Percentiles rank a stretch among this genome's conserved stretches.
These are phyloP conservation scores for Uromys caudimaculatus DNA, from an alignment of 2,797 vertebrate species.

Conservation along the genomic window DNA sequence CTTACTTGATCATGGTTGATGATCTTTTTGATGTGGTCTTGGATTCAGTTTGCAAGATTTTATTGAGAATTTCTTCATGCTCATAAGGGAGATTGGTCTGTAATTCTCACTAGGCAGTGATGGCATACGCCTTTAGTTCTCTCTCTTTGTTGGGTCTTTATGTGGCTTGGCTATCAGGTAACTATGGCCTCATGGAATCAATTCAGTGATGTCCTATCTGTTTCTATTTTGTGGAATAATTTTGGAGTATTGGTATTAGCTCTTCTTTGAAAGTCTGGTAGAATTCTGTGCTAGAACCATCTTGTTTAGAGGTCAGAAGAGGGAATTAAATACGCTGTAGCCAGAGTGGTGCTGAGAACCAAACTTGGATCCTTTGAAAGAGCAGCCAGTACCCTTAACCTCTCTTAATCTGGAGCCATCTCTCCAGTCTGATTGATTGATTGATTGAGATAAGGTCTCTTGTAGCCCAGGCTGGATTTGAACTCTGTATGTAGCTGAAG, in stretches of 20 bases:
- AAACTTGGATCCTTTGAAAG: not conserved
- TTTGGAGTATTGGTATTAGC: not conserved
- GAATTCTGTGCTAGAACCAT: not conserved
- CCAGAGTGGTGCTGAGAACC: not conserved
- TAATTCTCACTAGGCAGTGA: not conserved
- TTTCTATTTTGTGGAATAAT: not conserved
- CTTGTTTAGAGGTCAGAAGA: not conserved
- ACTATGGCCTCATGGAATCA: not conserved
- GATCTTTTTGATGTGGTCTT: not conserved
- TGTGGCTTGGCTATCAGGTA: not conserved
- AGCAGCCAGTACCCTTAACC: not conserved
- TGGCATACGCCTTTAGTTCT: not conserved
- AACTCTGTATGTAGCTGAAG: not conserved
- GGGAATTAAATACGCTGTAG: too few relatives aligned
- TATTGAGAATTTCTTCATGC: not conserved
- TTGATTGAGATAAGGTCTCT: too few relatives aligned
- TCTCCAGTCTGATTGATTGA: not conserved
- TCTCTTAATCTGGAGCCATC: not conserved
- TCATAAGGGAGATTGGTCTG: not conserved
- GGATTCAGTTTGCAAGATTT: not conserved
- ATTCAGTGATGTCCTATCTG: too few relatives aligned
- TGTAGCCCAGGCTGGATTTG: not conserved
- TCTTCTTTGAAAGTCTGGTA: not conserved
- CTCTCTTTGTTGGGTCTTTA: not conserved
- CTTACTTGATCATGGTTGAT: not conserved